phyloP scores from a whole-genome alignment of 2,888 invertebrate species.

The Rotaria magnacalcarata region DNA sequence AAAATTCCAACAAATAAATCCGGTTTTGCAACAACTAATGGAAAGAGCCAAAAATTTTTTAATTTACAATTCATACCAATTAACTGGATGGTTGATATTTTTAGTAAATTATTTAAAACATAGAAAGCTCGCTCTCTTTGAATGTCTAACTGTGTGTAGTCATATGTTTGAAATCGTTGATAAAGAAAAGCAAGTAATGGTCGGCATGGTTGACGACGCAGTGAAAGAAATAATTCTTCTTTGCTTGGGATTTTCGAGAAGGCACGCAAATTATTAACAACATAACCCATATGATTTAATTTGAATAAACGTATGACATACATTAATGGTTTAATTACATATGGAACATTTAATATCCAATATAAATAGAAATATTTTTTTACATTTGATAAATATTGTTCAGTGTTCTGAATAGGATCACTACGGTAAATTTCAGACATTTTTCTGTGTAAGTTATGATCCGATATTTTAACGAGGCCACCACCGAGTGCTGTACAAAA shows the following conservation, averaged over 20 bases:
- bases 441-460: constrained; percentile 49
- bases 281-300: constrained; percentile 52
- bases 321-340: constrained; percentile 50
- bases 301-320: constrained; percentile 49
- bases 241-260: constrained; percentile 50
- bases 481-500: constrained; percentile 58
- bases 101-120: constrained; percentile 48
- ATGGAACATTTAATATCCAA: constrained; percentile 51
- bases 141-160: constrained; percentile 49
- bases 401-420: constrained; percentile 52
- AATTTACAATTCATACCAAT: constrained; percentile 53
- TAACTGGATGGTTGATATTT: constrained; percentile 42
- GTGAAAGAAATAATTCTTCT: constrained; percentile 51
- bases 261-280: constrained; percentile 54
- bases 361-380: constrained; percentile 54
- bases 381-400: constrained; percentile 54
- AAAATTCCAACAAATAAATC: constrained; percentile 52
- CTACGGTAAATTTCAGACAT: constrained; percentile 51
- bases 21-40: constrained; percentile 57
- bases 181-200: constrained; percentile 54
- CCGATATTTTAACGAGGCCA: constrained; percentile 55
- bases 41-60: constrained; percentile 59
- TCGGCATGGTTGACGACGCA: constrained; percentile 54
- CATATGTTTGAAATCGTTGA: constrained; percentile 50
- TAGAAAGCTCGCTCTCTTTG: constrained; percentile 54